phyloP scores from a whole-genome alignment of 2,888 invertebrate species.

The Galerucella calmariensis region DNA sequence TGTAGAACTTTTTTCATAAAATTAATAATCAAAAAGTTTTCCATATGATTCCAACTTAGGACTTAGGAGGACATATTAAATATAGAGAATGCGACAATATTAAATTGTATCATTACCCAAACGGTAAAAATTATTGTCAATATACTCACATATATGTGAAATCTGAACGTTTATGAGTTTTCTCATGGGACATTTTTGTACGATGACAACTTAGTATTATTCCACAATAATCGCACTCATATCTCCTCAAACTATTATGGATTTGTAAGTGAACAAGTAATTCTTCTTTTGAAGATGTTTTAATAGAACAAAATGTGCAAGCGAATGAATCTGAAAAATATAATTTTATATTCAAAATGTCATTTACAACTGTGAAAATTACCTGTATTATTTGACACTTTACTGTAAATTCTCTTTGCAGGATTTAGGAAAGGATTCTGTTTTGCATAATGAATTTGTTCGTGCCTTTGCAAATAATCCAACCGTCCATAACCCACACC shows the following conservation, averaged over 20 bases:
- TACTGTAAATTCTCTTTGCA: constrained; percentile 17
- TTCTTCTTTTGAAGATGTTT: constrained; percentile 8
- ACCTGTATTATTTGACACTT: constrained; percentile 1
- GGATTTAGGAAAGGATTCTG: not conserved
- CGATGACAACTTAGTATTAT: constrained; percentile 22
- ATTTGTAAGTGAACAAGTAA: constrained; percentile 13
- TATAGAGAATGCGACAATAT: too few relatives aligned
- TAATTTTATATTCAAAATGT: not conserved
- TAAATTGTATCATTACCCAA: too few relatives aligned
- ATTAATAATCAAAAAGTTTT: too few relatives aligned
- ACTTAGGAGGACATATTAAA: too few relatives aligned
- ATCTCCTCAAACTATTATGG: constrained; percentile 21
- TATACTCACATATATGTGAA: constrained; percentile 29
- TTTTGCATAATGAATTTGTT: not conserved
- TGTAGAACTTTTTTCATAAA: too few relatives aligned
- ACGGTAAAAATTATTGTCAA: not conserved
- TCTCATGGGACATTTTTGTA: constrained; percentile 24
- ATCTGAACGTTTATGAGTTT: constrained; percentile 20
- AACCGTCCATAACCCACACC: constrained; percentile 16
- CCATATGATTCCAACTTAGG: too few relatives aligned
- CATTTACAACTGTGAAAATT: too few relatives aligned
- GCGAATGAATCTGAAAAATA: constrained; percentile 20
- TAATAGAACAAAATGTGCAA: constrained; percentile 20
- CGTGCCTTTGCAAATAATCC: constrained; percentile 24
- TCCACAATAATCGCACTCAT: constrained; percentile 26